Percentiles rank a stretch among this genome's conserved stretches.
These are phyloP conservation scores for Hypocryptadius cinnamomeus DNA, from an alignment of 2,113 vertebrate genomes.

Conservation along the genomic window DNA sequence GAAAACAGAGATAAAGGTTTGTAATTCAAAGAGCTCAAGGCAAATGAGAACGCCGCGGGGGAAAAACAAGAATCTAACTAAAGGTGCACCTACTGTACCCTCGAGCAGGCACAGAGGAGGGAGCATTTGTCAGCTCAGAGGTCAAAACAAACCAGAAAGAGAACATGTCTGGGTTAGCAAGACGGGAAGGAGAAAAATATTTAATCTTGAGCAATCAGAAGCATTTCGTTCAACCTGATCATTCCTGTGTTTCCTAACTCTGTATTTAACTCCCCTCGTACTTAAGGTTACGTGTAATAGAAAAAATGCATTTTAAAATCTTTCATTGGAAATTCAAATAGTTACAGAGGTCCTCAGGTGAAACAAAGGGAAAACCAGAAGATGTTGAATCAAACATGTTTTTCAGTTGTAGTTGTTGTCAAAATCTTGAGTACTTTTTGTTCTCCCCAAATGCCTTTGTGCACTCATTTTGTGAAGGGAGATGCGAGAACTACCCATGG, in stretches of 20 bases:
- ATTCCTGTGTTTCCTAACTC: neutral
- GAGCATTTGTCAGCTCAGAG: neutral
- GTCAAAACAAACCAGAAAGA: neutral
- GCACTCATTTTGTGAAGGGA: neutral
- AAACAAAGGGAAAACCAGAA: neutral
- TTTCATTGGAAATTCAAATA: neutral
- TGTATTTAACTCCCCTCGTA: neutral
- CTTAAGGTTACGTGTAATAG: neutral
- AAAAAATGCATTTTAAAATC: neutral
- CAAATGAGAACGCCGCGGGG: rapidly evolving
- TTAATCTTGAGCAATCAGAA: slow-evolving; percentile 27
- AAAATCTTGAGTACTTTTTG: neutral
- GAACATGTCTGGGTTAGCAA: neutral
- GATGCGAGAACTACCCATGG: neutral
- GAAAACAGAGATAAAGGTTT: neutral
- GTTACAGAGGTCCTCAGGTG: neutral
- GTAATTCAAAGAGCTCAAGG: neutral
- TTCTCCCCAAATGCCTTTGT: neutral
- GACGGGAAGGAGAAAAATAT: neutral
- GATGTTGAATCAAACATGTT: neutral
- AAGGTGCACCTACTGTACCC: neutral
- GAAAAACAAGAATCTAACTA: neutral
- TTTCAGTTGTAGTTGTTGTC: neutral
- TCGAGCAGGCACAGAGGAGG: neutral
- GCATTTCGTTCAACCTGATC: neutral